Base-by-base conservation (phyloP, 2,888 invertebrate species). In the Dryadula phaetusa region DNA sequence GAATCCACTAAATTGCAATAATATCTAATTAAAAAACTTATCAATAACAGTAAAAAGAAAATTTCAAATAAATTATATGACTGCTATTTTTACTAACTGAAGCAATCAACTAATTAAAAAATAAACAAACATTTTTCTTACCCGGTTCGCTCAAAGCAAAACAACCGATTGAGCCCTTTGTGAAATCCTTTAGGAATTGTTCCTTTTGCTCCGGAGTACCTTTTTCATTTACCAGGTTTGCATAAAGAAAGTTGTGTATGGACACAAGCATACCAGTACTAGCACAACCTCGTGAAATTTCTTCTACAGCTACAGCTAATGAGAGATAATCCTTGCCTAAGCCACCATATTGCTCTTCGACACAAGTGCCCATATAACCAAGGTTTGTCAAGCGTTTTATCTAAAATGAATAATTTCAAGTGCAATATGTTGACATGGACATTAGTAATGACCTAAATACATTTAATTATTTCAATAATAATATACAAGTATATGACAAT, bases 111-210 rank as follows among this genome's bases (percentile, higher is more conserved):
- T 7, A 16, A 37, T 3, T 37, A 37, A 37, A 12, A 12, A 37
- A 34, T 5, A 6, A 34, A 8, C 10, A 44, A 47, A 14, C 14
- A 47, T 20, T 14, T 28, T 28, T 32, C 79, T 74, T 77, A 95
- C 96, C 96, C 75, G 96, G 95, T 89, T 97, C 96, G 86, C 96
- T 96, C 40, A 97, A 89, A 25, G 96, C 96, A 88, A 97, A 97
- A 80, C 96, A 96, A 1, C 97, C 97, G 70, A 97, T 90, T 3
- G 93, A 88, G 1, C 96, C 96, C 76, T 82, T 88, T 0, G 93
- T 93, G 75, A 94, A 95, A 0, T 95, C 94, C 60, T 80, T 85
- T 54, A 96, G 78, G 81, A 94, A 97, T 66, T 87, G 76, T 69
- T 95, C 93, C 79, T 95, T 96, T 81, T 96, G 97, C 63, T 93